Percentiles rank a stretch among this genome's conserved stretches.
Conservation (phyloP, 2,113 vertebrate species). For the Ceyx melanurus region DNA sequence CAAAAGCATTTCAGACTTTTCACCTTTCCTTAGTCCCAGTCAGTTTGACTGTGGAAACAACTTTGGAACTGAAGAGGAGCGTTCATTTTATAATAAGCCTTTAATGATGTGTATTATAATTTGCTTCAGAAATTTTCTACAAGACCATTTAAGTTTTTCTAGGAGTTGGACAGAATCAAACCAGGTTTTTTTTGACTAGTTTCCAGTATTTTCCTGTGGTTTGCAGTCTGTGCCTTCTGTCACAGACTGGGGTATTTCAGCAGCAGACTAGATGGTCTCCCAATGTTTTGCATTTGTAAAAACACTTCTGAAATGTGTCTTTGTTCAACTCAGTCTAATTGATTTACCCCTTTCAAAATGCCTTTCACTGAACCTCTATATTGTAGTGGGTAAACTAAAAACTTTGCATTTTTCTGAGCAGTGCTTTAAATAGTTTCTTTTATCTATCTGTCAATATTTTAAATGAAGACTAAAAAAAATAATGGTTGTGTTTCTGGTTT, state of each 20-base stretch:
- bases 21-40: neutral
- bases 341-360: constrained; percentile 41
- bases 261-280: neutral
- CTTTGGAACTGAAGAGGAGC: neutral
- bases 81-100: neutral
- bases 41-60: no score
- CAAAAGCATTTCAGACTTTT: neutral
- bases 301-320: neutral
- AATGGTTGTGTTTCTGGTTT: neutral
- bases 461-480: constrained; percentile 50
- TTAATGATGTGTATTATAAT: accelerated
- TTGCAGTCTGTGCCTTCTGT: neutral
- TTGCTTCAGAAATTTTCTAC: neutral
- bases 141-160: neutral
- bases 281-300: neutral
- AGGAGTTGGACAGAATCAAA: neutral
- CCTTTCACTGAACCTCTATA: neutral
- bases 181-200: neutral
- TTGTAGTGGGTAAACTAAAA: neutral
- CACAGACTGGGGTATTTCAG: neutral
- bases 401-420: constrained; percentile 53
- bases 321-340: neutral
- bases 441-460: constrained; percentile 48
- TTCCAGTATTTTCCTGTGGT: neutral
- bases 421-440: constrained; percentile 48